These are phyloP conservation scores for Dromaius novaehollandiae DNA, from an alignment of 2,113 vertebrate species.

Conservation along the genomic window DNA sequence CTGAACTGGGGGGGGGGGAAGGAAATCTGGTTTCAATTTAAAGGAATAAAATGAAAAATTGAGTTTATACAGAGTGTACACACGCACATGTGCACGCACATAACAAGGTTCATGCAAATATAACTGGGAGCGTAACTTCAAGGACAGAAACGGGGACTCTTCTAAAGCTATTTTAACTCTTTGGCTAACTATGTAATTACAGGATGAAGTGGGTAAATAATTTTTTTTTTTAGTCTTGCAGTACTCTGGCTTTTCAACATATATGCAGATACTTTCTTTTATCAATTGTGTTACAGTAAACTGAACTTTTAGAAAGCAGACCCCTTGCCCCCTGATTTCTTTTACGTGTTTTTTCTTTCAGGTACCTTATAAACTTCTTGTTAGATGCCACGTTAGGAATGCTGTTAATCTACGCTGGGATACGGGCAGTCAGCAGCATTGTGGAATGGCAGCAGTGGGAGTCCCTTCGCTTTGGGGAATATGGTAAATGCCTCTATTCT, in stretches of 20 bases:
- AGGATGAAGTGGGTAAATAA: background rate
- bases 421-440: constrained; percentile 87
- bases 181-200: background rate
- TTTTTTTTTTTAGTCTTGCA: background rate
- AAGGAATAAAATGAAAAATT: background rate
- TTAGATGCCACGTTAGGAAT: constrained; percentile 95
- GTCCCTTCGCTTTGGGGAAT: constrained; percentile 95
- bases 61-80: background rate
- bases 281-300: background rate
- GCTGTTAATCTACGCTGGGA: constrained; percentile 94
- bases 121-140: background rate
- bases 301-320: background rate
- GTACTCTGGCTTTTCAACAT: background rate
- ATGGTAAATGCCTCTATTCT: constrained; percentile 81
- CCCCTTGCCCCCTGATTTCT: background rate
- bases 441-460: constrained; percentile 99
- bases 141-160: background rate
- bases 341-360: constrained; percentile 48
- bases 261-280: background rate
- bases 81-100: too few species aligned
- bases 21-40: background rate
- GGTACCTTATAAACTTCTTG: constrained; percentile 98
- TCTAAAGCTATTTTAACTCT: background rate
- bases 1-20: background rate
- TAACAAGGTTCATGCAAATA: background rate